Evolutionary conservation across 2,797 vertebrate species (phyloP).

Genomic region (Oreortyx pictus): DNA sequence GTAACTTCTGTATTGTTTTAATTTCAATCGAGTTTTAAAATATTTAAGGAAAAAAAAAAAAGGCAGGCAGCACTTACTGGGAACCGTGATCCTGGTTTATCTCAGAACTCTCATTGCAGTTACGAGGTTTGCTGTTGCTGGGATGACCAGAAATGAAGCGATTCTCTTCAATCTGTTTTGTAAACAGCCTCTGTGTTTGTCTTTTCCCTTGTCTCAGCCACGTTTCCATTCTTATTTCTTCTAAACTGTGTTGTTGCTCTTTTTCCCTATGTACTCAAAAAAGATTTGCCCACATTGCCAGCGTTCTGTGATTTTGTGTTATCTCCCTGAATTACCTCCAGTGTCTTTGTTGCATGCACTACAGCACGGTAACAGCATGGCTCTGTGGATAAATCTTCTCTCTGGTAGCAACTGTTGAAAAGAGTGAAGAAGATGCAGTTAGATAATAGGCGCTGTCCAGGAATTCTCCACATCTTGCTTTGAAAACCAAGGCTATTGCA

Average conservation of each 20-base stretch:
- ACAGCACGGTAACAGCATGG: fast-evolving
- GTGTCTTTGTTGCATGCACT: not conserved
- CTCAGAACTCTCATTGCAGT: not conserved
- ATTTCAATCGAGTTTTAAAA: slow-evolving; percentile 19
- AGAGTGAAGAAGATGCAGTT: not conserved
- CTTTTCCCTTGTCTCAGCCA: fast-evolving
- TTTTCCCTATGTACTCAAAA: fast-evolving
- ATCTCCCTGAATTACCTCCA: not conserved
- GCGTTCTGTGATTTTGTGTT: fast-evolving
- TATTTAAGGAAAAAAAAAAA: not conserved
- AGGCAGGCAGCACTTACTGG: not conserved
- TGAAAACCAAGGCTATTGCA: not conserved
- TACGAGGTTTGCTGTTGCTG: fast-evolving
- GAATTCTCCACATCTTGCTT: not conserved
- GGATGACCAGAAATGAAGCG: not conserved
- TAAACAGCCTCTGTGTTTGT: not conserved
- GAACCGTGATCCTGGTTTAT: not conserved
- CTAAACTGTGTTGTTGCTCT: not conserved
- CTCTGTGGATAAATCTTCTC: fast-evolving
- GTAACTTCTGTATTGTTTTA: slow-evolving; percentile 47
- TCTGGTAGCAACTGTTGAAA: not conserved
- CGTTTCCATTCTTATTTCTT: fast-evolving
- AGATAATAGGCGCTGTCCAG: not conserved
- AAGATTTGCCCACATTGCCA: fast-evolving
- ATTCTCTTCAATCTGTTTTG: not conserved